Evolutionary conservation across 2,888 invertebrate species (phyloP), one percentile per base, ranked within the genome.

Genomic region (Metellina segmentata): DNA sequence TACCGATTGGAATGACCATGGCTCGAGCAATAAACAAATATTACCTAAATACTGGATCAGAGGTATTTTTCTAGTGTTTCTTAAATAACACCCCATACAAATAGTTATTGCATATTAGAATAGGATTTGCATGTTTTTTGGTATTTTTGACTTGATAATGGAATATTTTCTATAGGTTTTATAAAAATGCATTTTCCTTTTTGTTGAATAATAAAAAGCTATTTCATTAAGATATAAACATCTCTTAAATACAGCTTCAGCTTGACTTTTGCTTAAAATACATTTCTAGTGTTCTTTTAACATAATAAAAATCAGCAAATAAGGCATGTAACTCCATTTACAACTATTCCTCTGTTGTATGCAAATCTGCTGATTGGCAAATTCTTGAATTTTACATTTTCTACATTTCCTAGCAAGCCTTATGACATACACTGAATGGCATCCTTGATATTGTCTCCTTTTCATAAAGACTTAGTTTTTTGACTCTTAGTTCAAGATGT

Each of bases 1-100:
- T 99, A 19, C 97, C 97, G 8, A 97, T 97, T 77, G 99, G 98
- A 0, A 95, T 98, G 85, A 97, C 99, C 1, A 99, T 99, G 99
- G 97, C 98, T 93, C 95, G 97, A 94, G 99, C 99, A 49, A 99
- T 99, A 93, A 96, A 97, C 93, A 97, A 97, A 93, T 98, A 97
- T 94, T 95, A 97, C 94, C 95, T 96, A 8, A 95, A 95, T 94
- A 97, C 97, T 61, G 97, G 97, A 19, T 95, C 94, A 89, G 95
- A 95, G 94, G 95, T 95, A 93, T 93, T 87, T 74, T 83, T 72
- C 52, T 34, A 20, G 6, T 9, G 9, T 51, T 75, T 19, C 48
- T 48, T 70, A 6, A 34, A 34, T 34, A 34, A 34, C 34, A 34
- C 34, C n/a, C n/a, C 4, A 34, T 1, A 34, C 4, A 34, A 34